Evolutionary conservation across 2,113 vertebrate species (phyloP).

Genomic region (Gopherus flavomarginatus): DNA sequence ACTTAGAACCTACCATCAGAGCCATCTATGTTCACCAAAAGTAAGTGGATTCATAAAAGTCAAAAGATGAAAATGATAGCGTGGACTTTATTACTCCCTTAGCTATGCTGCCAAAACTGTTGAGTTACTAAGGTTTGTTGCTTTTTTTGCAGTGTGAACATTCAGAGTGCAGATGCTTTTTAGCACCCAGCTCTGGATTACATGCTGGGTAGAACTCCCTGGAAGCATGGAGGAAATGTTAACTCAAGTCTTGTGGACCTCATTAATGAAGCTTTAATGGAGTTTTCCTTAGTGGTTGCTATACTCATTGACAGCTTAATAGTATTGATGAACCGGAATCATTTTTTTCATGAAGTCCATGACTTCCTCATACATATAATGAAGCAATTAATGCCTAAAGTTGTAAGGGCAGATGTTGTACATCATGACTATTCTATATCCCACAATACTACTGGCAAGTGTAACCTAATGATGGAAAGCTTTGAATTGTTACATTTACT

Average conservation of each 20-base stretch:
- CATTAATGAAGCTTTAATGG: conserved; percentile 53
- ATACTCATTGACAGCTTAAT: conserved; percentile 50
- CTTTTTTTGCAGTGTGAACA: background rate
- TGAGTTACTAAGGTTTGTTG: background rate
- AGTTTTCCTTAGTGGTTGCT: conserved; percentile 53
- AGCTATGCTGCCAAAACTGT: background rate
- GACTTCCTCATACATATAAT: conserved; percentile 57
- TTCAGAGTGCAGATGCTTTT: background rate
- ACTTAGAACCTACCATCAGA: background rate
- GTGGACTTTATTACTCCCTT: conserved; percentile 36
- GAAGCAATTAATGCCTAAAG: conserved; percentile 58
- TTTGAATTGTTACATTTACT: background rate
- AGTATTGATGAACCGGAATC: conserved; percentile 60
- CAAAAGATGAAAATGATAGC: conserved; percentile 28
- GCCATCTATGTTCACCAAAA: background rate
- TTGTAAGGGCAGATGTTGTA: background rate
- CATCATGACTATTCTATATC: conserved; percentile 11
- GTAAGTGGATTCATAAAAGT: background rate
- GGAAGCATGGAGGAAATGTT: conserved; percentile 41
- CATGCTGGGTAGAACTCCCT: conserved; percentile 23
- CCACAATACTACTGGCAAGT: conserved; percentile 21
- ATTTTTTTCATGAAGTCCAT: conserved; percentile 59
- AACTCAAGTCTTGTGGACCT: background rate
- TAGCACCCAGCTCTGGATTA: conserved; percentile 14
- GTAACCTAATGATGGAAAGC: conserved; percentile 13